These are phyloP conservation scores for Caenorhabditis remanei DNA, from an alignment of 1,140 invertebrate genomes.

Conservation along the genomic window DNA sequence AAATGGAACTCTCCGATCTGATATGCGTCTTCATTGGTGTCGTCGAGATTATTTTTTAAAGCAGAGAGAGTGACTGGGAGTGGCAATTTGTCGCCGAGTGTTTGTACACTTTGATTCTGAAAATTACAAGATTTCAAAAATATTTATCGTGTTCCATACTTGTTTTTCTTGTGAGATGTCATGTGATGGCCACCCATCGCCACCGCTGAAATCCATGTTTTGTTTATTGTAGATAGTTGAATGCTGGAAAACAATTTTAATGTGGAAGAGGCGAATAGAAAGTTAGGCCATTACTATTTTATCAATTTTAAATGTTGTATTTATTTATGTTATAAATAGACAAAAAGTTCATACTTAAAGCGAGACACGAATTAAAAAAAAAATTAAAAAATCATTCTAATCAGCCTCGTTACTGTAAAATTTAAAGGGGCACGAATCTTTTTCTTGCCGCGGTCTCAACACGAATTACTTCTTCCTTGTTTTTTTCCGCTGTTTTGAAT, in stretches of 20 bases:
- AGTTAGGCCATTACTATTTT: not conserved
- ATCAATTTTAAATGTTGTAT: no score
- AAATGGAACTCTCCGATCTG: constrained; percentile 15
- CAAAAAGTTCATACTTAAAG: no score
- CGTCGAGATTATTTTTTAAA: not conserved
- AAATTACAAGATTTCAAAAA: no score
- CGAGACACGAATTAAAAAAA: no score
- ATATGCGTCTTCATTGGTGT: constrained; percentile 22
- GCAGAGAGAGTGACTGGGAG: constrained; percentile 15
- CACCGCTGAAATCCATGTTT: not conserved
- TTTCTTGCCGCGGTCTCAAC: no score
- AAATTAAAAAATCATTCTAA: no score
- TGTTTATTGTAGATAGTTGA: not conserved
- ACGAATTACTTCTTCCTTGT: no score
- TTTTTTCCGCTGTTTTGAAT: no score
- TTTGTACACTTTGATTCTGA: constrained; percentile 27
- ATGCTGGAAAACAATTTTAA: not conserved
- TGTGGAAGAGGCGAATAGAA: not conserved
- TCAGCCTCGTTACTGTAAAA: no score
- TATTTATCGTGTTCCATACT: not conserved
- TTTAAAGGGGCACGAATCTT: no score
- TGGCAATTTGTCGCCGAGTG: constrained; percentile 18
- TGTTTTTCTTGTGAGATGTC: constrained; percentile 22
- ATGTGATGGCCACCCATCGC: constrained; percentile 32
- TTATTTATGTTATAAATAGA: no score